A percentile compares a stretch with the other conserved stretches of the same genome.
phyloP scores from a whole-genome alignment of 2,888 invertebrate genomes.

The Sarcophaga caerulescens region DNA sequence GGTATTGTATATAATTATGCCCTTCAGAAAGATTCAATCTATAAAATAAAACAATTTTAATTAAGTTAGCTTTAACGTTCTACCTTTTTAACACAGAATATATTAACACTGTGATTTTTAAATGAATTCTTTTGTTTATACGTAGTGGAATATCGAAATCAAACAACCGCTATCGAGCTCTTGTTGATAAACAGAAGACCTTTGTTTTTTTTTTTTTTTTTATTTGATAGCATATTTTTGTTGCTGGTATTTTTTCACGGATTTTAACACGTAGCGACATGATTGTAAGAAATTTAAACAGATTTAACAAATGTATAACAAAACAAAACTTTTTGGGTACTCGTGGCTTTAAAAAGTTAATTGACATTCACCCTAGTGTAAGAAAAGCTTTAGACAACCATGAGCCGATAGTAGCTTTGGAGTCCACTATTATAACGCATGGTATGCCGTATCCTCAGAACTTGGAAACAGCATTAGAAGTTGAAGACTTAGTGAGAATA shows the following conservation, averaged over 20 bases:
- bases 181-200: too few relatives aligned
- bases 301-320: background rate
- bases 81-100: too few relatives aligned
- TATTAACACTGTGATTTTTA: too few relatives aligned
- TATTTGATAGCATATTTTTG: background rate
- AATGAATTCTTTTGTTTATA: too few relatives aligned
- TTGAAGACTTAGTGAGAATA: constrained; percentile 86
- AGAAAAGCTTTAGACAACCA: constrained; percentile 84
- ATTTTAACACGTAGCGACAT: constrained; percentile 6
- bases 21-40: too few relatives aligned
- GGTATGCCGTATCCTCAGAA: constrained; percentile 98
- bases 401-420: constrained; percentile 94
- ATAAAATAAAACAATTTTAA: too few relatives aligned
- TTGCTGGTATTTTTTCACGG: constrained; percentile 4
- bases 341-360: constrained; percentile 65
- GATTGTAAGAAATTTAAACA: constrained; percentile 42
- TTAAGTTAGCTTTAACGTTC: too few relatives aligned
- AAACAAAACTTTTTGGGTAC: background rate
- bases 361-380: constrained; percentile 85
- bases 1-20: too few relatives aligned
- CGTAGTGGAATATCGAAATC: too few relatives aligned
- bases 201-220: background rate
- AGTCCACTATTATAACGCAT: constrained; percentile 98
- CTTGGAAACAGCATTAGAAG: constrained; percentile 85
- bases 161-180: too few relatives aligned